Percentiles rank a stretch among this genome's conserved stretches.
phyloP scores from a whole-genome alignment of 2,113 vertebrate genomes.

The Callionymus lyra region DNA sequence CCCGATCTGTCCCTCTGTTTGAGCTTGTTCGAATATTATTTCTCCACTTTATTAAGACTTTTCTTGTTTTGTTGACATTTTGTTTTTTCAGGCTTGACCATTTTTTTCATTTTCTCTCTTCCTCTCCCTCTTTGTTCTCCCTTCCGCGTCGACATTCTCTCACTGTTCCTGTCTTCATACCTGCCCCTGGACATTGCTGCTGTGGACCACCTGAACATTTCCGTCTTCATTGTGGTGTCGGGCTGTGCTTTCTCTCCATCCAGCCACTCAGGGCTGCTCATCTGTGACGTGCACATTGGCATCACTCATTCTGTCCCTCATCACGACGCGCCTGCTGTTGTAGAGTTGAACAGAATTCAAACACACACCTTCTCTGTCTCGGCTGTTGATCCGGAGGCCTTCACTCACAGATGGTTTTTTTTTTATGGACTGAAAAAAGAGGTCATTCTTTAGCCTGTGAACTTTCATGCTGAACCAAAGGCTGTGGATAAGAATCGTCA shows the following conservation, averaged over 20 bases:
- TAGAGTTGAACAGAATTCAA: slow-evolving; percentile 55
- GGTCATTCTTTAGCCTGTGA: slow-evolving; percentile 28
- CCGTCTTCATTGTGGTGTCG: slow-evolving; percentile 43
- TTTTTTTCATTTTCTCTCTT: slow-evolving; percentile 43
- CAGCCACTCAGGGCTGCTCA: slow-evolving; percentile 82
- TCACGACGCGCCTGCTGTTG: slow-evolving; percentile 80
- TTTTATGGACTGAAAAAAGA: slow-evolving; percentile 16
- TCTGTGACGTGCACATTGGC: slow-evolving; percentile 78
- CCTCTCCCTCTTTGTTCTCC: slow-evolving; percentile 33
- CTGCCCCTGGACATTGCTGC: slow-evolving; percentile 78
- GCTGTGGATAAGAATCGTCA: too few species aligned
- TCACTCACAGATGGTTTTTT: slow-evolving; percentile 27
- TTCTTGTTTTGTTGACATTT: slow-evolving; percentile 23
- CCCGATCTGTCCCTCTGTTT: slow-evolving; percentile 24
- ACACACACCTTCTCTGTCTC: slow-evolving; percentile 33
- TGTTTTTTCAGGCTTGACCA: slow-evolving; percentile 45
- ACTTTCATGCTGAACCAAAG: slow-evolving; percentile 48
- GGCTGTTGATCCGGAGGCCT: slow-evolving; percentile 16
- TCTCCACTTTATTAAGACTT: slow-evolving; percentile 60
- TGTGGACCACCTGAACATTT: slow-evolving; percentile 67
- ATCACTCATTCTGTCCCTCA: slow-evolving; percentile 80
- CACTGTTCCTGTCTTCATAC: slow-evolving; percentile 57
- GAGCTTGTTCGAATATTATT: slow-evolving; percentile 35
- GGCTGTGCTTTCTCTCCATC: slow-evolving; percentile 54
- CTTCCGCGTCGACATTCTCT: slow-evolving; percentile 14